A percentile compares a stretch with the other conserved stretches of the same genome.
These are phyloP conservation scores for Castor canadensis DNA, from an alignment of 2,113 vertebrate species.

Conservation along the genomic window DNA sequence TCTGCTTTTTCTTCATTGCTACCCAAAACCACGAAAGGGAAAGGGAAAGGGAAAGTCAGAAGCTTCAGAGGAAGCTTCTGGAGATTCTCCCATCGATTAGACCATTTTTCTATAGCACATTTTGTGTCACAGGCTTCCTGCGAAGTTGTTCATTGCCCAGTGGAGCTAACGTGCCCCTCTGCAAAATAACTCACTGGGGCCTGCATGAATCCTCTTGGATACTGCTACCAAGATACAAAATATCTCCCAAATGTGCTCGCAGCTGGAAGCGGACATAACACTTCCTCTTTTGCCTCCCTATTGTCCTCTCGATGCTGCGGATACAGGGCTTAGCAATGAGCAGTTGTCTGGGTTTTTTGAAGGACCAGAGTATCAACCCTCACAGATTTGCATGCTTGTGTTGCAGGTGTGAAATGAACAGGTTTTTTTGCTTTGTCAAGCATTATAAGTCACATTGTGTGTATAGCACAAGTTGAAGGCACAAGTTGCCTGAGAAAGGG, in stretches of 20 bases:
- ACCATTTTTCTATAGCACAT: accelerated
- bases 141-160: neutral
- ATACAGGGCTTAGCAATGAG: neutral
- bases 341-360: neutral
- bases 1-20: neutral
- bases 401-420: neutral
- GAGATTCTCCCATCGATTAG: accelerated
- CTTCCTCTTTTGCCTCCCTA: accelerated
- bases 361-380: neutral
- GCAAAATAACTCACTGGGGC: neutral
- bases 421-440: neutral
- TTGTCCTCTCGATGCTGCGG: accelerated
- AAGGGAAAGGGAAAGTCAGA: no score
- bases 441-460: accelerated
- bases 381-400: accelerated
- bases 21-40: neutral
- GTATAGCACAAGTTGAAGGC: neutral
- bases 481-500: neutral
- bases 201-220: neutral
- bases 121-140: neutral
- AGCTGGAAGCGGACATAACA: neutral
- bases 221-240: slow-evolving; percentile 50
- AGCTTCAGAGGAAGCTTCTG: neutral
- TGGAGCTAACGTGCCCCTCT: neutral
- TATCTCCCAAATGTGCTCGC: neutral